Percentiles rank a stretch among this genome's conserved stretches.
These are phyloP conservation scores for Sycophila texana DNA, from an alignment of 2,888 invertebrate species.

Conservation along the genomic window DNA sequence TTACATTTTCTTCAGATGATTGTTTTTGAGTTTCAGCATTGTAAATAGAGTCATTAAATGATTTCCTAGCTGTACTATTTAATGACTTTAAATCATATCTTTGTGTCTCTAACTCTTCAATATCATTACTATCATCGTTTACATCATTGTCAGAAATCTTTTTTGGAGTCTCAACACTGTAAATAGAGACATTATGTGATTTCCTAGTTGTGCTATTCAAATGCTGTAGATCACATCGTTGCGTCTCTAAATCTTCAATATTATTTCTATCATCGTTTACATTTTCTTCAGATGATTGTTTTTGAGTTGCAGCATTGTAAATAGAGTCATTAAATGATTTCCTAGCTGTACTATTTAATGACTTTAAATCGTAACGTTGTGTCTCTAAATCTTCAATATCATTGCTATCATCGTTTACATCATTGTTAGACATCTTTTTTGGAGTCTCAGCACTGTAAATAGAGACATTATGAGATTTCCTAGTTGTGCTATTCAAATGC, in stretches of 20 bases:
- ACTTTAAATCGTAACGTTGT: background rate
- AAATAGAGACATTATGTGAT: slow-evolving; percentile 32
- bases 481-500: background rate
- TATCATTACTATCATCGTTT: slow-evolving; percentile 5
- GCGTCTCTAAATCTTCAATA: slow-evolving; percentile 37
- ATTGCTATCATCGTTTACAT: slow-evolving; percentile 4
- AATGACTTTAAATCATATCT: background rate
- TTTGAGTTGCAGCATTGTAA: slow-evolving; percentile 39
- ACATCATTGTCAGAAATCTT: background rate
- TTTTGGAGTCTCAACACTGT: slow-evolving; percentile 46
- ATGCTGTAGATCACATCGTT: slow-evolving; percentile 16
- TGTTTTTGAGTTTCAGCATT: slow-evolving; percentile 36
- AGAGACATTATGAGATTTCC: slow-evolving; percentile 14
- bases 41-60: slow-evolving; percentile 8
- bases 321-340: slow-evolving; percentile 16
- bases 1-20: background rate
- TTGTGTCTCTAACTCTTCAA: slow-evolving; percentile 31
- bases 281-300: background rate
- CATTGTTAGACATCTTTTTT: background rate
- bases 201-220: background rate
- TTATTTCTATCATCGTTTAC: background rate
- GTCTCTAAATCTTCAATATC: slow-evolving; percentile 28
- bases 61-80: background rate
- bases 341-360: background rate
- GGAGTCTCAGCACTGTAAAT: slow-evolving; percentile 39